Conservation (phyloP, 2,888 invertebrate genomes). For the Amphipoea oculea region DNA sequence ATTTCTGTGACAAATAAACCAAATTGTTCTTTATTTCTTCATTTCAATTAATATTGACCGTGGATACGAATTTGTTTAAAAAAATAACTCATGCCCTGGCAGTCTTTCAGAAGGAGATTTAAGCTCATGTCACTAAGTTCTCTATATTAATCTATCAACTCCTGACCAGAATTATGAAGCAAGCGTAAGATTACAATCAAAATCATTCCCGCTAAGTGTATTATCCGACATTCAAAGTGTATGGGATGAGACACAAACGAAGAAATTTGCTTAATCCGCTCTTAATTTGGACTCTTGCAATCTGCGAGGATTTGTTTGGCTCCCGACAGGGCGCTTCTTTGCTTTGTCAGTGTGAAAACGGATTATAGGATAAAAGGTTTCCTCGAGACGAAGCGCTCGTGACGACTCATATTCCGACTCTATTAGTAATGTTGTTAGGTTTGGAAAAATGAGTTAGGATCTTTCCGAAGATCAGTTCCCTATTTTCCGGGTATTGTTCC, state of each 20-base stretch:
- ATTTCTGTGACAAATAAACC: no score
- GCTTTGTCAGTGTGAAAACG: conserved; percentile 84
- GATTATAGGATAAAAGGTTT: conserved; percentile 80
- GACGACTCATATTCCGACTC: conserved; percentile 76
- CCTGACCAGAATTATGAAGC: conserved; percentile 35
- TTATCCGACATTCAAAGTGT: conserved; percentile 68
- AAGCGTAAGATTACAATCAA: conserved; percentile 61
- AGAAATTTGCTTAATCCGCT: conserved; percentile 82
- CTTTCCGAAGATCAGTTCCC: conserved; percentile 28
- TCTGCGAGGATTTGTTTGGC: conserved; percentile 82
- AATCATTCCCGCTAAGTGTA: conserved; percentile 63
- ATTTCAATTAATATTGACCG: background rate
- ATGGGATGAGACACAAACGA: conserved; percentile 72
- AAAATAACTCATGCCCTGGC: background rate
- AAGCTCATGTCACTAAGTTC: background rate
- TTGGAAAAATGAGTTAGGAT: conserved; percentile 44
- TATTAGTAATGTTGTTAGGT: conserved; percentile 70
- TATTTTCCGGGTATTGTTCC: conserved; percentile 13
- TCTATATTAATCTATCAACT: conserved; percentile 14
- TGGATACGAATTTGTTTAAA: background rate
- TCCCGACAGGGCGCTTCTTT: conserved; percentile 76
- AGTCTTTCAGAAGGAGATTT: background rate
- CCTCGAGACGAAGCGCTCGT: conserved; percentile 66
- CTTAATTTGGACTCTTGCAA: conserved; percentile 84
- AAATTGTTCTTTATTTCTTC: background rate